Conservation (phyloP, 1,140 invertebrate genomes). For the Limonius californicus region DNA sequence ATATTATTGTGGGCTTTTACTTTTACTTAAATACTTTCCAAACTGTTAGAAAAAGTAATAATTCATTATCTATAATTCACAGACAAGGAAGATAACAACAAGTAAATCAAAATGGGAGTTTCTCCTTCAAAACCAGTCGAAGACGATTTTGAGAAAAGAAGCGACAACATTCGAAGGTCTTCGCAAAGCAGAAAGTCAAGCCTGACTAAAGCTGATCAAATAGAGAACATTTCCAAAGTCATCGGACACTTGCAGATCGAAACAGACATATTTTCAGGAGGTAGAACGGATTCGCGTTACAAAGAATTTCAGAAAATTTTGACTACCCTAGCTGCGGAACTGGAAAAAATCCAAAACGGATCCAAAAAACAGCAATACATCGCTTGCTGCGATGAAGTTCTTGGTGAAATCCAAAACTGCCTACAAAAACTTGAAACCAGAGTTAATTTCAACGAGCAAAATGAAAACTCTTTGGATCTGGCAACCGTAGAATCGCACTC, state of each 20-base stretch:
- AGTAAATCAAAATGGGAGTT: constrained; percentile 8
- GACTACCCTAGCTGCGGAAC: neutral
- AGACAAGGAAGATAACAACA: no score
- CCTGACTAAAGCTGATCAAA: no score
- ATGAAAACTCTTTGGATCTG: constrained; percentile 16
- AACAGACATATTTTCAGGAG: constrained; percentile 13
- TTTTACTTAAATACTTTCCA: no score
- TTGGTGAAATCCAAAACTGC: constrained; percentile 6
- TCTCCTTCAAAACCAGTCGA: neutral
- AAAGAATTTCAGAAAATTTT: constrained; percentile 11
- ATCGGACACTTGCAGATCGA: neutral
- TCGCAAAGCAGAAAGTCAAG: no score
- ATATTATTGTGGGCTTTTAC: no score
- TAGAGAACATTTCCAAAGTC: no score
- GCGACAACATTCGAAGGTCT: no score
- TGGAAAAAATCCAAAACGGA: constrained; percentile 9
- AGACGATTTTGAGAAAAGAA: neutral
- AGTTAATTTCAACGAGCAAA: constrained; percentile 16
- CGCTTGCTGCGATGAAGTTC: neutral
- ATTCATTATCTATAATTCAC: no score
- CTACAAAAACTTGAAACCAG: constrained; percentile 11
- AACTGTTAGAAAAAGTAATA: no score
- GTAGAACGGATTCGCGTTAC: constrained; percentile 1
- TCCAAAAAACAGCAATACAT: neutral
- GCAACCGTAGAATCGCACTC: constrained; percentile 19